phyloP scores from a whole-genome alignment of 2,113 vertebrate genomes.

The Rhadina sibilatrix region DNA sequence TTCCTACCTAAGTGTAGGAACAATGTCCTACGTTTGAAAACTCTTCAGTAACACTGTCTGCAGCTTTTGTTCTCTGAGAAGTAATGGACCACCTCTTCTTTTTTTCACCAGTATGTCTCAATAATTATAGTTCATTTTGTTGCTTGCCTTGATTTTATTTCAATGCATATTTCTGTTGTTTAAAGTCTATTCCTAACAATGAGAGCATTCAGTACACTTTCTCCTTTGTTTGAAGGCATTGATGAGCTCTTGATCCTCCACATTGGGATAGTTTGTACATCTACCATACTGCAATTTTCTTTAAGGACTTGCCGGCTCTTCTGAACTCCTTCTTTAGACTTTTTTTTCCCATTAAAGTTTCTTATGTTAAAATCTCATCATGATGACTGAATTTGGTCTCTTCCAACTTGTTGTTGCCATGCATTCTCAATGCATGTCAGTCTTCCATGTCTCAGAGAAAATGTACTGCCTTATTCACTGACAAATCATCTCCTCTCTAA shows the following conservation, averaged over 20 bases:
- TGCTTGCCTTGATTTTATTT: background rate
- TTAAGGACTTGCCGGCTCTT: background rate
- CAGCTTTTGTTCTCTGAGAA: background rate
- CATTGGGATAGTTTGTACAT: background rate
- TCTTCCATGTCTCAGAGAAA: background rate
- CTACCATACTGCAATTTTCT: background rate
- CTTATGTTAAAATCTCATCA: background rate
- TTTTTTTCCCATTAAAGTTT: background rate
- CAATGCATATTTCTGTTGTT: background rate
- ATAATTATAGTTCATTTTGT: background rate
- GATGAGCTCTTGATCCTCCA: background rate
- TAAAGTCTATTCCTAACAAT: background rate
- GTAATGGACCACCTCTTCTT: background rate
- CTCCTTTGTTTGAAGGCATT: background rate
- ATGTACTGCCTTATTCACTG: background rate
- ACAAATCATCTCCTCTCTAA: background rate
- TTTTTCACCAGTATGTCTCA: background rate
- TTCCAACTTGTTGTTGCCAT: background rate
- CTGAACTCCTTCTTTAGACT: background rate
- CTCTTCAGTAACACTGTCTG: background rate
- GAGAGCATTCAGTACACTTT: background rate
- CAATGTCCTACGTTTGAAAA: background rate
- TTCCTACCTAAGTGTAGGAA: background rate
- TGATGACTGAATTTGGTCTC: background rate
- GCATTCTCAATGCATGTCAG: background rate